Evolutionary conservation across 2,113 vertebrate genomes (phyloP).

Genomic region (Genyomyrus donnyi): DNA sequence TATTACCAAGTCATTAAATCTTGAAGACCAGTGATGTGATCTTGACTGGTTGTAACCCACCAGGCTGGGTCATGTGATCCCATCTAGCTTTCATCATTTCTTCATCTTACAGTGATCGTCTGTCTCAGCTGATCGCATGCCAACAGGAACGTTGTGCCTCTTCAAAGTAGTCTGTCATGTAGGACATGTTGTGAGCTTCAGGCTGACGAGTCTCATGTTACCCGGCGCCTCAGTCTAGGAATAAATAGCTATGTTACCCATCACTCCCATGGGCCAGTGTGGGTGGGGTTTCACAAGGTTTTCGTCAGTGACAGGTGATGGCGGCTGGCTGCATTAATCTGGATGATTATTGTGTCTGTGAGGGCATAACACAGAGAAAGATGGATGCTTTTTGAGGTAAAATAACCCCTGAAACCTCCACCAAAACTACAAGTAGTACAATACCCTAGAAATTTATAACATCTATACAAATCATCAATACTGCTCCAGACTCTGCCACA

Average conservation of each 20-base stretch:
- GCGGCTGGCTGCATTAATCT: background rate
- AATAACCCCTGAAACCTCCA: background rate
- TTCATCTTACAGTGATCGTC: background rate
- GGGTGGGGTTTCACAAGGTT: background rate
- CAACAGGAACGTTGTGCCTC: background rate
- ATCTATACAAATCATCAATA: background rate
- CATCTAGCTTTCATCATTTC: background rate
- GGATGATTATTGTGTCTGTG: slow-evolving; percentile 1
- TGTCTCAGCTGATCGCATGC: background rate
- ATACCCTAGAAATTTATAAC: background rate
- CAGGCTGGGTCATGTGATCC: background rate
- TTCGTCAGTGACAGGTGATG: background rate
- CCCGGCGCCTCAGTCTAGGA: background rate
- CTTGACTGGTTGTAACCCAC: background rate
- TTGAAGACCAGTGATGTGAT: background rate
- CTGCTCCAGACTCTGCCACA: background rate
- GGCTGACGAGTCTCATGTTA: background rate
- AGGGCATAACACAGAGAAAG: background rate
- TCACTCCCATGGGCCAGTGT: background rate
- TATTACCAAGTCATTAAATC: background rate
- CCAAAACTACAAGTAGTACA: background rate
- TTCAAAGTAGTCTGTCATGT: background rate
- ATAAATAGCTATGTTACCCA: background rate
- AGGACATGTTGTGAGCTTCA: background rate
- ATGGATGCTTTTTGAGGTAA: background rate